A percentile compares a stretch with the other conserved stretches of the same genome.
These are phyloP conservation scores for Vulpes ferrilata DNA, from an alignment of 2,113 vertebrate species.

Conservation along the genomic window DNA sequence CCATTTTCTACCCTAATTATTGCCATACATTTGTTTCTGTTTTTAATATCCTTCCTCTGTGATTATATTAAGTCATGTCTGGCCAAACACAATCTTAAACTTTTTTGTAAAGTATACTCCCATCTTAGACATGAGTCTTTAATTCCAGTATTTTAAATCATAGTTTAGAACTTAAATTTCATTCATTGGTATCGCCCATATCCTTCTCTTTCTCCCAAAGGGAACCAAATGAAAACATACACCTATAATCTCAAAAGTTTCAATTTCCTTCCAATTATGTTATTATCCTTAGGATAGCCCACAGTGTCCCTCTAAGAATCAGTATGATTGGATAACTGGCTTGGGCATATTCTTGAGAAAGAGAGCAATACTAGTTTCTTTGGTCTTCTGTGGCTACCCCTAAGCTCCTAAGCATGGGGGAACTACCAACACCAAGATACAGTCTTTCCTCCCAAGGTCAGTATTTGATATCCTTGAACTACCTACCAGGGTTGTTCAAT, in stretches of 20 bases:
- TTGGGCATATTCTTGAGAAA: neutral
- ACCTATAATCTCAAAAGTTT: neutral
- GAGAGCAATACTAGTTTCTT: neutral
- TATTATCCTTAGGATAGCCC: neutral
- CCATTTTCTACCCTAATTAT: neutral
- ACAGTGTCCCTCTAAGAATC: neutral
- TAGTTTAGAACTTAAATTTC: slow-evolving; percentile 27
- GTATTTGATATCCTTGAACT: neutral
- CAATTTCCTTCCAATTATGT: neutral
- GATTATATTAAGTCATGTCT: neutral
- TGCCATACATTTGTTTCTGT: neutral
- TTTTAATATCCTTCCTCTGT: neutral
- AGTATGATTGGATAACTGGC: neutral
- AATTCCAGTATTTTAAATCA: neutral
- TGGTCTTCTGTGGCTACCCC: neutral
- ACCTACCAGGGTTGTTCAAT: neutral
- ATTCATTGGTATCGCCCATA: neutral
- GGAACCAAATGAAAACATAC: neutral
- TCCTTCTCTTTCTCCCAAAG: neutral
- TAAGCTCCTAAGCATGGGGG: neutral
- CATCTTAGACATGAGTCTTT: neutral
- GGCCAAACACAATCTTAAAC: neutral
- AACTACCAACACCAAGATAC: neutral
- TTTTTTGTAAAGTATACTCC: neutral
- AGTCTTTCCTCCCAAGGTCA: neutral